Conservation (phyloP, 1,140 invertebrate species). For the Akabosia matsudoensis region DNA sequence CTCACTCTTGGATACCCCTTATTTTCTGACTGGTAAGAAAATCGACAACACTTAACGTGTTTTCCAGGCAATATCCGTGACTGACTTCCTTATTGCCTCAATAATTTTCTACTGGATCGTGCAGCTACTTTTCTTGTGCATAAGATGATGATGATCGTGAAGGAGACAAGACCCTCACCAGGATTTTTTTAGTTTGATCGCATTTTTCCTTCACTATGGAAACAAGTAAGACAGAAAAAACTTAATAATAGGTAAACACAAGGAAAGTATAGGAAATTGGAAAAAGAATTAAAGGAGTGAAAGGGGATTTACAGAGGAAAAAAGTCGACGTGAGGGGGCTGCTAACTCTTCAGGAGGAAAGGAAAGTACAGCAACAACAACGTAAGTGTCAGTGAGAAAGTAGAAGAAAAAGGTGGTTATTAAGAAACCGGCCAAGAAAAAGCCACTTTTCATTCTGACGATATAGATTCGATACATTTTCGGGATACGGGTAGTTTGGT, state of each 20-base stretch:
- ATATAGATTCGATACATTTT: too few relatives aligned
- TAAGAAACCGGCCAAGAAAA: neutral
- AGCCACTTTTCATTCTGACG: too few relatives aligned
- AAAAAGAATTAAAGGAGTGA: conserved; percentile 15
- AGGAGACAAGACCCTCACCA: neutral
- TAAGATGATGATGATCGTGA: neutral
- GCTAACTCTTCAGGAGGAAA: neutral
- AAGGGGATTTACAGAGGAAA: neutral
- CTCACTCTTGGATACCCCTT: neutral
- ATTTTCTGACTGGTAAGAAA: neutral
- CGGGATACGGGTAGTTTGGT: too few relatives aligned
- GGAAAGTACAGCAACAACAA: neutral
- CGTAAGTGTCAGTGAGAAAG: neutral
- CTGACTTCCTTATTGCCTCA: conserved; percentile 6
- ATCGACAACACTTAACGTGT: neutral
- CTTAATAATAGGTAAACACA: neutral
- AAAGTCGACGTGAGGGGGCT: conserved; percentile 1
- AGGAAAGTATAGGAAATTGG: neutral
- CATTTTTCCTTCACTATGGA: neutral
- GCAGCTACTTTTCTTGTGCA: too few relatives aligned
- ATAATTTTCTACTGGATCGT: too few relatives aligned
- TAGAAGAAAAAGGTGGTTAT: neutral
- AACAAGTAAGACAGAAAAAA: neutral
- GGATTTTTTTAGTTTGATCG: neutral
- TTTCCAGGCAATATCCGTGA: neutral